These are phyloP conservation scores for Pasiphila rectangulata DNA, from an alignment of 2,888 invertebrate genomes.

Conservation along the genomic window DNA sequence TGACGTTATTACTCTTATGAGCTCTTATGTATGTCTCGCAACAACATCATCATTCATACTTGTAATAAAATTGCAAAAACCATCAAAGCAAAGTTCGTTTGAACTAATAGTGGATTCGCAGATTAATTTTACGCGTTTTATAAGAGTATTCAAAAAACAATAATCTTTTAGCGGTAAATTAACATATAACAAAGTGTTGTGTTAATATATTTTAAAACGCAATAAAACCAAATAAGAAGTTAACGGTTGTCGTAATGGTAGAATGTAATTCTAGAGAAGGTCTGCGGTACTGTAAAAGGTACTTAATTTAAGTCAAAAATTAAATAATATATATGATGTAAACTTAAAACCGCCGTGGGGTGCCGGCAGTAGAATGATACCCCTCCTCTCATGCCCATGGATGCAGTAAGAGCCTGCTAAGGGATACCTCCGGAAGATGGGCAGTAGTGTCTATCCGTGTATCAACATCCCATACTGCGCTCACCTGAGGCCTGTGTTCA, in stretches of 20 bases:
- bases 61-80: conserved; percentile 1
- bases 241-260: conserved; percentile 28
- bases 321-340: too few relatives aligned
- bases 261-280: neutral
- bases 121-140: conserved; percentile 6
- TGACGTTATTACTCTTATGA: too few relatives aligned
- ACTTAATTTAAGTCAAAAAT: too few relatives aligned
- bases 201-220: conserved; percentile 26
- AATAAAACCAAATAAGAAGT: conserved; percentile 33
- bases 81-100: conserved; percentile 2
- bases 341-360: too few relatives aligned
- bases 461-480: neutral
- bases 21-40: too few relatives aligned
- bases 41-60: neutral
- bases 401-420: too few relatives aligned
- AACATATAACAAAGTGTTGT: conserved; percentile 11
- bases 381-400: too few relatives aligned
- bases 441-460: neutral
- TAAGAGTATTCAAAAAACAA: conserved; percentile 15
- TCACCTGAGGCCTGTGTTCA: too few relatives aligned
- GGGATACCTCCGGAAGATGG: neutral
- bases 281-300: too few relatives aligned
- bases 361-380: too few relatives aligned
- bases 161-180: conserved; percentile 20
- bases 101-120: neutral